phyloP scores from a whole-genome alignment of 1,140 invertebrate species.

The Cherax destructor region DNA sequence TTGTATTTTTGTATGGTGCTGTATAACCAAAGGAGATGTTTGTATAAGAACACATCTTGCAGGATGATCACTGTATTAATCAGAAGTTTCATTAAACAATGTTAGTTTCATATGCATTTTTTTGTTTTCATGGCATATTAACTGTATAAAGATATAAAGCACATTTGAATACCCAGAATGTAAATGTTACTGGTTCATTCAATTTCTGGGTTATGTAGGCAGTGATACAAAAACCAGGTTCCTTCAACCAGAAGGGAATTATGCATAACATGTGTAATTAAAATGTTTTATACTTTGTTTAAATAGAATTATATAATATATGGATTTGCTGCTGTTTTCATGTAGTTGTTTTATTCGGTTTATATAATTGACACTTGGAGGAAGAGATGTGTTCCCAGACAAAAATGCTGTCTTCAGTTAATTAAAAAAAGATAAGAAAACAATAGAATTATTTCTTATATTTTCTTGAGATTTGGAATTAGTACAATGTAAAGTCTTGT shows the following conservation, averaged over 20 bases:
- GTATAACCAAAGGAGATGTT: conserved; percentile 21
- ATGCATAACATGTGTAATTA: background rate
- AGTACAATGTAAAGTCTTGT: background rate
- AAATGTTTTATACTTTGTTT: background rate
- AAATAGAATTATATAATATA: background rate
- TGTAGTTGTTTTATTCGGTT: background rate
- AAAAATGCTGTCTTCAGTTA: background rate
- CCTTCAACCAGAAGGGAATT: background rate
- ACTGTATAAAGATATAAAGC: background rate
- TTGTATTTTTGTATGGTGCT: conserved; percentile 41
- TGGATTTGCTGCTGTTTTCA: background rate
- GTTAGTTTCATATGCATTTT: background rate
- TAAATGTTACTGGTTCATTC: background rate
- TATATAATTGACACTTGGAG: background rate
- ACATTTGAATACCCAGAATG: background rate
- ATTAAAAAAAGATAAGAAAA: background rate
- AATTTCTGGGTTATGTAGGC: background rate
- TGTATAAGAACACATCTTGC: background rate
- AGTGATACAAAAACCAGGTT: background rate
- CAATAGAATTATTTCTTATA: background rate
- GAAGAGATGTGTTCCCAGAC: conserved; percentile 1
- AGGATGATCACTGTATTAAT: conserved; percentile 6
- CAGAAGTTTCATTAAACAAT: background rate
- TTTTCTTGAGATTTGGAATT: background rate
- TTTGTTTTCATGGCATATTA: background rate